These are phyloP conservation scores for Haemorhous mexicanus DNA, from an alignment of 2,113 vertebrate genomes.

Conservation along the genomic window DNA sequence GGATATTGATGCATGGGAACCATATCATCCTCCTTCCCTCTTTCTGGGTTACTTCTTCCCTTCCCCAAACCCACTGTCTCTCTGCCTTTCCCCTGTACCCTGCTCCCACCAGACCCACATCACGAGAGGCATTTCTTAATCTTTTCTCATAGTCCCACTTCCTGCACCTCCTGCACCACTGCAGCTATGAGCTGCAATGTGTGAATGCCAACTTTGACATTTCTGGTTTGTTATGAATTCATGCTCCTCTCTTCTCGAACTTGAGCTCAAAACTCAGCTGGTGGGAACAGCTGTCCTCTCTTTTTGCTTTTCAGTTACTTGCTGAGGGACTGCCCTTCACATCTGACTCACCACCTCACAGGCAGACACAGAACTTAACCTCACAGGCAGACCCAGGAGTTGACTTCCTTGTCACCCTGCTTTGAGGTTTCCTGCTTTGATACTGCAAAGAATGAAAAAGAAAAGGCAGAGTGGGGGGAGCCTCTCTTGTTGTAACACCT, in stretches of 20 bases:
- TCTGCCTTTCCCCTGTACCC: neutral
- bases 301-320: slow-evolving; percentile 23
- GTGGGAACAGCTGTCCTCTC: neutral
- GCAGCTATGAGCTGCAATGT: neutral
- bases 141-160: neutral
- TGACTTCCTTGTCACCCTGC: slow-evolving; percentile 17
- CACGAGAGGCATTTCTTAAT: neutral
- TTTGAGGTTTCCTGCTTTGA: slow-evolving; percentile 37
- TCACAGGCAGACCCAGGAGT: neutral
- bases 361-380: neutral
- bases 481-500: neutral
- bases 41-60: neutral
- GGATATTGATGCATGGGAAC: neutral
- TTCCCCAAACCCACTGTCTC: neutral
- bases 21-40: neutral
- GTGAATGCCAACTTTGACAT: neutral
- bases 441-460: neutral
- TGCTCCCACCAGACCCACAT: neutral
- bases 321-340: slow-evolving; percentile 21
- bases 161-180: neutral
- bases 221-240: neutral
- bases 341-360: neutral
- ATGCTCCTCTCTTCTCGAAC: neutral
- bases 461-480: neutral
- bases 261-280: slow-evolving; percentile 39